Base-by-base conservation (phyloP, 2,888 invertebrate species). In the Dermolepida albohirtum region DNA sequence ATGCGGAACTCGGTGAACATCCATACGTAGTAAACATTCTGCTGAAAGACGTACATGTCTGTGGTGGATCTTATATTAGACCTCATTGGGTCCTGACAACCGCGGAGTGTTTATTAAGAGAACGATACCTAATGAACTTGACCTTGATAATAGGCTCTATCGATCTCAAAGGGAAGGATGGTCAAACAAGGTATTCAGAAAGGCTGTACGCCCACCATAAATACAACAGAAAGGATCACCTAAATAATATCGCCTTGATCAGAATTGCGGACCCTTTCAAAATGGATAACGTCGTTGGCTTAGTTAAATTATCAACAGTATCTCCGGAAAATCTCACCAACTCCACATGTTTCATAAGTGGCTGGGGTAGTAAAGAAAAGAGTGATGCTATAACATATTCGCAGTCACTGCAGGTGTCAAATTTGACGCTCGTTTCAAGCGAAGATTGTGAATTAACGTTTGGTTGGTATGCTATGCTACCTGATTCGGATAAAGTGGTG, bases 21-120 rank as follows among this genome's bases (percentile, higher is more conserved):
- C 51, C 51, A 7, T 51, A 51, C 29, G 51, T 51, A n/a, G 29
- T 51, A 2, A 51, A 51, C 22, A 51, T 51, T 22, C 12, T 51
- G 4, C n/a, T 1, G n/a, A 10, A 34, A n/a, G 29, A 12, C n/a
- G 10, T 51, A 6, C 51, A 51, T 11, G 5, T 51, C 7, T 51
- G 51, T 12, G 5, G 11, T 6, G 51, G 51, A 1, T n/a, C 27
- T 7, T 29, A 51, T 29, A 5, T 51, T n/a, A 10, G 11, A 29
- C 11, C 12, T n/a, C 1, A 12, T 5, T 51, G 51, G 51, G 51
- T 51, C 8, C 8, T 51, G 22, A 51, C 51, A 10, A 51, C 51
- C 11, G 51, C 51, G 0, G 22, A 51, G 5, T 51, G 51, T 29
- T 29, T 51, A 8, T n/a, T 27, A 0, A 11, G 12, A n/a, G 12